Percentiles rank a stretch among this genome's conserved stretches.
Conservation (phyloP, 2,888 invertebrate species). For the Laothoe populi region DNA sequence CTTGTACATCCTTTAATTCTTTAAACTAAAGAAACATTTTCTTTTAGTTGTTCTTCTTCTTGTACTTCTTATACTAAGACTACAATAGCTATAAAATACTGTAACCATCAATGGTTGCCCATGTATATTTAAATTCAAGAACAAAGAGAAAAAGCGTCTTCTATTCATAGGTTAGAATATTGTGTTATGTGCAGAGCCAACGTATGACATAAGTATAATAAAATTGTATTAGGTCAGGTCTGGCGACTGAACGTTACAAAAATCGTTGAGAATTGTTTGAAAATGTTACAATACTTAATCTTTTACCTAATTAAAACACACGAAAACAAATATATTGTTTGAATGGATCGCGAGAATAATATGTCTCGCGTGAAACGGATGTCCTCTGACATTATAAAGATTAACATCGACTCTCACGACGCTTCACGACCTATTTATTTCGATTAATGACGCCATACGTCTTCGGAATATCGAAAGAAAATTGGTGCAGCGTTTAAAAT, state of each 20-base stretch:
- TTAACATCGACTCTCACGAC: slow-evolving; percentile 46
- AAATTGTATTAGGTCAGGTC: slow-evolving; percentile 15
- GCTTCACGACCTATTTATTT: slow-evolving; percentile 49
- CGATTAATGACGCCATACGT: slow-evolving; percentile 49
- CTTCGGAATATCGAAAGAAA: slow-evolving; percentile 39
- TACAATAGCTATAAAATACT: too few species aligned
- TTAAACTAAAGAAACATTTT: too few species aligned
- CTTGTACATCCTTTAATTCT: too few species aligned
- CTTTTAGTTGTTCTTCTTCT: too few species aligned
- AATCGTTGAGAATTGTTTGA: neutral
- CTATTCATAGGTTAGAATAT: neutral
- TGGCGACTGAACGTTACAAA: neutral
- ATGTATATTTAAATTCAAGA: too few species aligned
- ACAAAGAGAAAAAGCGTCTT: neutral
- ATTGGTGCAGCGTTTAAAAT: slow-evolving; percentile 32
- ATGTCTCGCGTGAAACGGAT: slow-evolving; percentile 27
- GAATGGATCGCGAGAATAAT: slow-evolving; percentile 25
- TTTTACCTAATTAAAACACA: slow-evolving; percentile 19
- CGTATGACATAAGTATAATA: neutral
- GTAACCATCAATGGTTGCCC: too few species aligned
- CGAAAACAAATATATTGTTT: slow-evolving; percentile 24
- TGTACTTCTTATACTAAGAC: too few species aligned
- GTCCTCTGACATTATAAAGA: slow-evolving; percentile 42
- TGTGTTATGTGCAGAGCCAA: neutral
- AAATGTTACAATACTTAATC: slow-evolving; percentile 1